phyloP scores from a whole-genome alignment of 2,797 vertebrate genomes.

The Neomorphus geoffroyi region DNA sequence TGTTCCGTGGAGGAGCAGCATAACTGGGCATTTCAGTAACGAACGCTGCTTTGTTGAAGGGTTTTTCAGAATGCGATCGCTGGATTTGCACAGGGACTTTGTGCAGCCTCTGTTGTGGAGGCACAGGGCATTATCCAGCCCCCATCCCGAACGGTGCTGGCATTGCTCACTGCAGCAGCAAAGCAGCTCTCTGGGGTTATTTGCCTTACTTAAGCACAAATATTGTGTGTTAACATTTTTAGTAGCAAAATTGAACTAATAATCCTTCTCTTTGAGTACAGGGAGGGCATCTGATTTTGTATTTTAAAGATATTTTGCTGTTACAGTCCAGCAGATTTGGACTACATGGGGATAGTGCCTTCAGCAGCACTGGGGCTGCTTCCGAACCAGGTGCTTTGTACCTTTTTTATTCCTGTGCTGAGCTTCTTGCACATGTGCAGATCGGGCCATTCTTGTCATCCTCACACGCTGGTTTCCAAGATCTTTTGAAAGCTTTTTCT shows the following conservation, averaged over 20 bases:
- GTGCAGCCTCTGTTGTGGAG: too few species aligned
- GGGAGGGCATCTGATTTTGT: fast-evolving
- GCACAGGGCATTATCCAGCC: too few species aligned
- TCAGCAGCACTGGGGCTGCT: not conserved
- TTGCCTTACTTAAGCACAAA: not conserved
- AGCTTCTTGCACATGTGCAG: not conserved
- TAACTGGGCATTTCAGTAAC: not conserved
- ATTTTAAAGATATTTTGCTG: not conserved
- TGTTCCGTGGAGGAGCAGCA: fast-evolving
- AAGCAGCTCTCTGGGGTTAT: too few species aligned
- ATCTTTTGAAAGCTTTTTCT: not conserved
- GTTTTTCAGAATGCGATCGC: not conserved
- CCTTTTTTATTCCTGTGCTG: not conserved
- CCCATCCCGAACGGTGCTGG: too few species aligned
- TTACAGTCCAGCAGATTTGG: not conserved
- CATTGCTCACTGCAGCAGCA: not conserved
- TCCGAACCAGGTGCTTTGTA: not conserved
- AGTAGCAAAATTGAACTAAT: not conserved
- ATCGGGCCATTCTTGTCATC: not conserved
- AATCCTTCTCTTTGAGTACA: fast-evolving
- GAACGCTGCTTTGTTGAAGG: not conserved
- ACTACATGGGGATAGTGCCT: not conserved
- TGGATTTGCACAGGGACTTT: not conserved
- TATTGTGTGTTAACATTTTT: not conserved
- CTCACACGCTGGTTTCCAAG: not conserved